Base-by-base conservation (phyloP, 2,113 vertebrate genomes). In the Halcyon malimbica region DNA sequence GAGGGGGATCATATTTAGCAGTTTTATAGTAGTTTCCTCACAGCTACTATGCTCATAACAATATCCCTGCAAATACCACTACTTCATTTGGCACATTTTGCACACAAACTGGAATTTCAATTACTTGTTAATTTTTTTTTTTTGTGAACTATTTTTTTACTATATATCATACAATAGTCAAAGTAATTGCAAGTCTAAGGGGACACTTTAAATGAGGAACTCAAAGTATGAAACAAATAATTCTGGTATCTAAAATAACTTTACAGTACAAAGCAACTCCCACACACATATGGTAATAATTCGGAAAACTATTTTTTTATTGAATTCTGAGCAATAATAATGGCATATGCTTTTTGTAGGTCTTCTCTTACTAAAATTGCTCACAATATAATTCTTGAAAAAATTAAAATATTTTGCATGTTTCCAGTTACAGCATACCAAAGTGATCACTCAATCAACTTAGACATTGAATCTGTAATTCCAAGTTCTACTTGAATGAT, bases 141-240 rank as follows among this genome's bases (percentile, higher is more conserved):
- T 24, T 24, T 50, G 69, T 89, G 89, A 93, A 75, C 41, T 85
- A 17, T 91, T 80, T 56, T 95, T 93, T 93, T 89, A 96, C 70
- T 90, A 89, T 57, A 75, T 69, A 95, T 87, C 80, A 94, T 67
- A 79, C 86, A 93, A 96, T n/a, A 97, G 84, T 89, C 96, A 94
- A 48, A 95, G 70, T 46, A 89, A 96, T 75, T 76, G 53, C 62
- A 87, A 96, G 95, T 83, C 93, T 95, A 83, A 96, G 76, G 73
- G 88, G 60, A 80, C 19, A 71, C 63, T 97, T 96, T 74, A 93
- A 94, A 63, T 51, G 46, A 95, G 83, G 87, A 97, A 90, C 83
- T 95, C 74, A 65, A 97, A 97, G 93, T 93, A 96, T 88, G 90
- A 97, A 98, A 97, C 79, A 96, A 97, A 97, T 96, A 96, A 96